A percentile compares a stretch with the other conserved stretches of the same genome.
Evolutionary conservation across 37 sponge, comb jelly and placozoan species (phyloP).

Genomic region (Cladorhizidae sp.): DNA sequence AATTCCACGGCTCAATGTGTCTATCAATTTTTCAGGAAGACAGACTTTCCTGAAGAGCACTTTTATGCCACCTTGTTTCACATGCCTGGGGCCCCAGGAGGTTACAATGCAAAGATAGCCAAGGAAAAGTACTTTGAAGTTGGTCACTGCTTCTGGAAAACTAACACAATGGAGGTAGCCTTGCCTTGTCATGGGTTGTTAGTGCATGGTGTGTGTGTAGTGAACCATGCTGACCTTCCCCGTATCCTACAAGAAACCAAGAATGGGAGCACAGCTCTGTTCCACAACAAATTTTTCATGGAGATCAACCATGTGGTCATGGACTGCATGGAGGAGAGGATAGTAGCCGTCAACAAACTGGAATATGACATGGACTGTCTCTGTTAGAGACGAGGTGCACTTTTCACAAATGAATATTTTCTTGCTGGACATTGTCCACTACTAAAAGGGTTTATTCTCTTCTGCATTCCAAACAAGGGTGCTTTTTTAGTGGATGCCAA

Average conservation of each 20-base stretch:
- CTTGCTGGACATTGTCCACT: too few relatives aligned
- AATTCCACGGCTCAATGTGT: not conserved
- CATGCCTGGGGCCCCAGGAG: slow-evolving; percentile 24
- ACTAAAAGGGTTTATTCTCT: too few relatives aligned
- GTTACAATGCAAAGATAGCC: not conserved
- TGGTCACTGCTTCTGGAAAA: not conserved
- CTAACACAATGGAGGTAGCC: not conserved
- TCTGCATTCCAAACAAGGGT: too few relatives aligned
- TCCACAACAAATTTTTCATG: slow-evolving; percentile 60
- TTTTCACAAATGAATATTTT: too few relatives aligned
- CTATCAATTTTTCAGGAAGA: not conserved
- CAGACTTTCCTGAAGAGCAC: slow-evolving; percentile 15
- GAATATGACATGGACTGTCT: slow-evolving; percentile 42
- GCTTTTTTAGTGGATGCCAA: too few relatives aligned
- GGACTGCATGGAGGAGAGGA: slow-evolving; percentile 50
- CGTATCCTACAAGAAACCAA: slow-evolving; percentile 5
- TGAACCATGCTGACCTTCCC: not conserved
- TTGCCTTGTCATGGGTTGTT: not conserved
- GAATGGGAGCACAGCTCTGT: not conserved
- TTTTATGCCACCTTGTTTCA: slow-evolving; percentile 18
- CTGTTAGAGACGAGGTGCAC: too few relatives aligned
- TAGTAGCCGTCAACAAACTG: slow-evolving; percentile 27
- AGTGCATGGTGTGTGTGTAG: not conserved
- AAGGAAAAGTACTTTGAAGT: not conserved
- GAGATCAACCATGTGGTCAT: slow-evolving; percentile 33